Evolutionary conservation across 2,113 vertebrate species (phyloP).

Genomic region (Scopus umbretta): DNA sequence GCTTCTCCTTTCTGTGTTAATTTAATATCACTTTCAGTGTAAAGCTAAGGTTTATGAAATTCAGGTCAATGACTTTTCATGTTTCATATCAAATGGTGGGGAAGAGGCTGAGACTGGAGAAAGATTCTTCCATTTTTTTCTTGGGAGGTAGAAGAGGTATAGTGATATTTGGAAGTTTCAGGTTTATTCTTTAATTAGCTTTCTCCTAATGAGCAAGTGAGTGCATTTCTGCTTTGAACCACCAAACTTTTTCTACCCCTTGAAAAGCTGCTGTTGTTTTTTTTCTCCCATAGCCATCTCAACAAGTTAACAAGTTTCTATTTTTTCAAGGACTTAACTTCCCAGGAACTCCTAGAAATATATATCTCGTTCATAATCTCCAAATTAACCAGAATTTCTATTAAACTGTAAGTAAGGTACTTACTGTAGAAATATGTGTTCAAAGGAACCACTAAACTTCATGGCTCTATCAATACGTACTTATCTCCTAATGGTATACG

Average conservation of each 20-base stretch:
- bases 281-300: not conserved
- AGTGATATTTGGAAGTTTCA: not conserved
- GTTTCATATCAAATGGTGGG: not conserved
- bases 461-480: conserved; percentile 24
- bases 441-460: conserved; percentile 36
- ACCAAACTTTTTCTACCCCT: not conserved
- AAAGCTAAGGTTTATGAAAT: not conserved
- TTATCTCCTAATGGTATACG: conserved; percentile 38
- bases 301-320: not conserved
- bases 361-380: not conserved
- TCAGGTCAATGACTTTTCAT: not conserved
- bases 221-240: not conserved
- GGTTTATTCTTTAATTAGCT: not conserved
- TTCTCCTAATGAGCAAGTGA: not conserved
- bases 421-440: conserved; percentile 36
- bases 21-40: not conserved
- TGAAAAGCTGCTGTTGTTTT: not conserved
- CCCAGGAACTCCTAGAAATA: not conserved
- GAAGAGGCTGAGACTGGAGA: not conserved
- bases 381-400: conserved; percentile 27
- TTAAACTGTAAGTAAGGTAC: not conserved
- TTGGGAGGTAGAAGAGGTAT: not conserved
- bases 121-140: not conserved
- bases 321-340: not conserved
- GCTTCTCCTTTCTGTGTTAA: not conserved